Conservation (phyloP, 2,888 invertebrate species). For the Pinctada fucata region DNA sequence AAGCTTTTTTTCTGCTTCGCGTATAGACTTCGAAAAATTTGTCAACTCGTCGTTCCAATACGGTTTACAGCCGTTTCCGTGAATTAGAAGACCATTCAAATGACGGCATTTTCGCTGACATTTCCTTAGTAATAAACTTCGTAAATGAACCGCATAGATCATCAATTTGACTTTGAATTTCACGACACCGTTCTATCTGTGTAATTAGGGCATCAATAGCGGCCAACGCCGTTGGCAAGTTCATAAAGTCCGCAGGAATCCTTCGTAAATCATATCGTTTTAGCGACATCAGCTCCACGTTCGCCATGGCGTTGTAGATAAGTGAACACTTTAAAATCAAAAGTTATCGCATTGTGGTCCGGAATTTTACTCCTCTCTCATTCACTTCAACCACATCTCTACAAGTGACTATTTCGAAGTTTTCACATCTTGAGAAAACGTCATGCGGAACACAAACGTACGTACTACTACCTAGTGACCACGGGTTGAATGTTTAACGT, state of each 20-base stretch:
- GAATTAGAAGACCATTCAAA: not conserved
- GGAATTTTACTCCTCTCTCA: too few species aligned
- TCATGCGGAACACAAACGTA: too few species aligned
- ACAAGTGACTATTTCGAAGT: too few species aligned
- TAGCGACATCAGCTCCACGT: too few species aligned
- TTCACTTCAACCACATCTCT: too few species aligned
- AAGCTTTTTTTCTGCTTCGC: not conserved
- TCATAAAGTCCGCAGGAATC: slow-evolving; percentile 6
- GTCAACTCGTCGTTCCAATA: slow-evolving; percentile 12
- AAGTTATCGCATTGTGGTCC: too few species aligned
- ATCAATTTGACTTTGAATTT: not conserved
- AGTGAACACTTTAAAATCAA: too few species aligned
- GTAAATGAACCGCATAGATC: not conserved
- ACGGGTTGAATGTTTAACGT: too few species aligned
- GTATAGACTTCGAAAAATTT: slow-evolving; percentile 3
- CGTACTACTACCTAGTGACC: too few species aligned
- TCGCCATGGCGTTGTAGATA: too few species aligned
- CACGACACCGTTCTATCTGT: not conserved
- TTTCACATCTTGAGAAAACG: too few species aligned
- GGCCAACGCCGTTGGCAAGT: too few species aligned
- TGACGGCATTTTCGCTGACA: not conserved
- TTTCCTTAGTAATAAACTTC: not conserved
- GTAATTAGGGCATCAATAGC: not conserved
- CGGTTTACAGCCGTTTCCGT: not conserved
- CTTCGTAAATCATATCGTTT: not conserved